These are phyloP conservation scores for Poicephalus meyeri DNA, from an alignment of 2,113 vertebrate genomes.

Conservation along the genomic window DNA sequence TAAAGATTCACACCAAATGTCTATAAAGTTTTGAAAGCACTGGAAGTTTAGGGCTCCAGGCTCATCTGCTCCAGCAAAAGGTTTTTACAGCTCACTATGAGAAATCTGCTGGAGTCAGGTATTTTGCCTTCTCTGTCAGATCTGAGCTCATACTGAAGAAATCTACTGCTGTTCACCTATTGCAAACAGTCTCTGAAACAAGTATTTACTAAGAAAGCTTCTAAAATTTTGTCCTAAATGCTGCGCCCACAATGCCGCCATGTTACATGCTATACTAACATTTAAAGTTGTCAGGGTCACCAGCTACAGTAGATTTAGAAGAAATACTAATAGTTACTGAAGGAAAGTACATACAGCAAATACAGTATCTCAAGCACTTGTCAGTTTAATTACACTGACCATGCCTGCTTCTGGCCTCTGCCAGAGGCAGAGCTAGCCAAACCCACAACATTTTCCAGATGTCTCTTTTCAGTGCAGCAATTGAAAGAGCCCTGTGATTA, in stretches of 20 bases:
- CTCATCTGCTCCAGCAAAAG: neutral
- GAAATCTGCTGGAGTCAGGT: neutral
- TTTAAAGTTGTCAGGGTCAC: neutral
- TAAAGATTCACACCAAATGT: neutral
- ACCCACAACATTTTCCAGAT: constrained; percentile 17
- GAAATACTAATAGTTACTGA: constrained; percentile 13
- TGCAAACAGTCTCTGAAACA: neutral
- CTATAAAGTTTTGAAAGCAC: neutral
- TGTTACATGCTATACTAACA: neutral
- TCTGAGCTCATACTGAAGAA: neutral
- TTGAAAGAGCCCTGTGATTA: neutral
- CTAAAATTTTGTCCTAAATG: neutral
- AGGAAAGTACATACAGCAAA: neutral
- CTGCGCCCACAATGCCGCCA: neutral
- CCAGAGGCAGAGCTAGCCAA: neutral
- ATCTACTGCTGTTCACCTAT: neutral
- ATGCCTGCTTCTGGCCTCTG: neutral
- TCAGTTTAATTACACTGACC: constrained; percentile 31
- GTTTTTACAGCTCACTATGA: neutral
- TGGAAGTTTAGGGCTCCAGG: neutral
- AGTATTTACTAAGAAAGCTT: neutral
- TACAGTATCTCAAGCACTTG: neutral
- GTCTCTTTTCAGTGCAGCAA: neutral
- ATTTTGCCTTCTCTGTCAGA: neutral
- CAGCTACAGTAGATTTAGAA: neutral